These are phyloP conservation scores for Grammomys surdaster DNA, from an alignment of 2,113 vertebrate species.

Conservation along the genomic window DNA sequence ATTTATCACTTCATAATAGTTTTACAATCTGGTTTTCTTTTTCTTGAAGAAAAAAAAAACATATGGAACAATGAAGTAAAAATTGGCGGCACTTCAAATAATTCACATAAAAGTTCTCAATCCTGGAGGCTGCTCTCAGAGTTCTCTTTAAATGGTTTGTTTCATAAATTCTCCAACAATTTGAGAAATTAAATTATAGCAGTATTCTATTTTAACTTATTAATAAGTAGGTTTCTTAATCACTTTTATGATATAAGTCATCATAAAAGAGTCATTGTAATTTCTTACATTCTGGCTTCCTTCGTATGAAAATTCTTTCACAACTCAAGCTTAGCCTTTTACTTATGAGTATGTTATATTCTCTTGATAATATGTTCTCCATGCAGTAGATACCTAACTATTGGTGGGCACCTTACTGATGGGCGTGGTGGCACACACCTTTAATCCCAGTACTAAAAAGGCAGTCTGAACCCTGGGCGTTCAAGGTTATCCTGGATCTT, in stretches of 20 bases:
- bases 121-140: background rate
- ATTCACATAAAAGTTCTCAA: background rate
- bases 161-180: background rate
- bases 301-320: background rate
- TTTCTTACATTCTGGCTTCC: background rate
- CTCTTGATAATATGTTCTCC: background rate
- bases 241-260: background rate
- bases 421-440: background rate
- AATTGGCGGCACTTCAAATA: background rate
- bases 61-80: background rate
- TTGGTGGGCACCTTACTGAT: background rate
- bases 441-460: background rate
- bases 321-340: background rate
- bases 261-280: background rate
- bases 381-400: background rate
- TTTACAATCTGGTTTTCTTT: conserved; percentile 9
- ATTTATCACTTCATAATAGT: background rate
- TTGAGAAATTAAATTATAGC: background rate
- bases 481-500: background rate
- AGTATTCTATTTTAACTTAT: background rate
- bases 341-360: background rate
- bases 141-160: background rate
- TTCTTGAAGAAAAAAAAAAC: conserved; percentile 1
- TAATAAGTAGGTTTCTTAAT: background rate
- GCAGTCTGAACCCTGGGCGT: background rate